A percentile compares a stretch with the other conserved stretches of the same genome.
phyloP scores from a whole-genome alignment of 2,888 invertebrate species.

The Caenorhabditis uteleia region DNA sequence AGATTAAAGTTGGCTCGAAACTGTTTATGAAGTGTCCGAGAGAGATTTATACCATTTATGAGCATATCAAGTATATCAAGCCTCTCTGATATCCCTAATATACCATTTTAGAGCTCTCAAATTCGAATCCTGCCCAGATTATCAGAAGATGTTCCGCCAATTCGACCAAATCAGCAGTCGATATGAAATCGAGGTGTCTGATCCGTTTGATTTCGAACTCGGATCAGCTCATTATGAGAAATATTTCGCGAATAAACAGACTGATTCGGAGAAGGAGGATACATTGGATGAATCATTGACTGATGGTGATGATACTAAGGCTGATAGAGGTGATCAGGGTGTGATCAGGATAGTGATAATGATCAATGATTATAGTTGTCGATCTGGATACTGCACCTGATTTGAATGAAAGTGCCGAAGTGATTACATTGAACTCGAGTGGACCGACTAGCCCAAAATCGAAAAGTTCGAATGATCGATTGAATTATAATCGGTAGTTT shows the following conservation, averaged over 20 bases:
- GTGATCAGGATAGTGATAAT: neutral
- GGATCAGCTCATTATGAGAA: slow-evolving; percentile 25
- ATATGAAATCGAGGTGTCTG: slow-evolving; percentile 12
- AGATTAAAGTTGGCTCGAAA: slow-evolving; percentile 25
- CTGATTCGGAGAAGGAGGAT: slow-evolving; percentile 29
- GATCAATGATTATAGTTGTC: neutral
- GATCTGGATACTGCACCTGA: neutral
- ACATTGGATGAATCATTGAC: neutral
- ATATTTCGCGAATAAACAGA: slow-evolving; percentile 6
- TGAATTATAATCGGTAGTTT: slow-evolving; percentile 1
- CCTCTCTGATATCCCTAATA: neutral
- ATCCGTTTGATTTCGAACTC: slow-evolving; percentile 43
- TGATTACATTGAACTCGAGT: slow-evolving; percentile 6
- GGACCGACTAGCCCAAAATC: no score
- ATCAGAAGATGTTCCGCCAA: slow-evolving; percentile 26
- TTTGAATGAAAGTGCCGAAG: neutral
- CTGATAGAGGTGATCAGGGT: neutral
- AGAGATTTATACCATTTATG: slow-evolving; percentile 37
- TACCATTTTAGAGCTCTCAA: slow-evolving; percentile 17
- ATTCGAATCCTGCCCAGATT: slow-evolving; percentile 41
- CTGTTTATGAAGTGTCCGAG: slow-evolving; percentile 43
- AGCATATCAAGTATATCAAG: slow-evolving; percentile 33
- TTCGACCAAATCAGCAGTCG: slow-evolving; percentile 29
- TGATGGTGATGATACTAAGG: neutral
- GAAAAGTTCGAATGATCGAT: slow-evolving; percentile 3